Percentiles rank a stretch among this genome's conserved stretches.
These are phyloP conservation scores for Tylochromis polylepis DNA, from an alignment of 2,113 vertebrate species.

Conservation along the genomic window DNA sequence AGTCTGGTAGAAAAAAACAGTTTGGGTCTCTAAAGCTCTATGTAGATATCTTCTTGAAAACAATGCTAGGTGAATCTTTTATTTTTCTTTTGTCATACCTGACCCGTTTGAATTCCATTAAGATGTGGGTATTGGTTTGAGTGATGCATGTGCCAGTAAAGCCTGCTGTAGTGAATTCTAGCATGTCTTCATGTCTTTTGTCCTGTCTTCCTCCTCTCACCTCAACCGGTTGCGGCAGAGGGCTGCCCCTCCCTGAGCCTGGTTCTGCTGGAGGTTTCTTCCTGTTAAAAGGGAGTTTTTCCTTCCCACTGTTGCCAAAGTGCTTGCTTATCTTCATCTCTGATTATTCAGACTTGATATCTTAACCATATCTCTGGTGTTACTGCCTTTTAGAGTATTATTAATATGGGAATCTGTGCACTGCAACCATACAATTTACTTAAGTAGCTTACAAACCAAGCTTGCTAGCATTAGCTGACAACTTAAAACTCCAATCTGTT, in stretches of 20 bases:
- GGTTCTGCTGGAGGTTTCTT: background rate
- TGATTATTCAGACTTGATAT: background rate
- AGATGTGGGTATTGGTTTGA: background rate
- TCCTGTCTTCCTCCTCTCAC: background rate
- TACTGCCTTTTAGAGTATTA: background rate
- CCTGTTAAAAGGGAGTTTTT: background rate
- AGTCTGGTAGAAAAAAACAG: background rate
- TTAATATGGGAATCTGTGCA: background rate
- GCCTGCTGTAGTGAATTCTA: background rate
- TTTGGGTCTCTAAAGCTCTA: background rate
- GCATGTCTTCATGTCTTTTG: background rate
- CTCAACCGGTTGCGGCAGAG: fast-evolving
- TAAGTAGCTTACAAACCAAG: background rate
- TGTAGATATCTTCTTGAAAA: background rate
- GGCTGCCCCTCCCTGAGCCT: background rate
- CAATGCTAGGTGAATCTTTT: background rate
- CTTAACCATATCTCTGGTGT: background rate
- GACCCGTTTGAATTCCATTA: background rate
- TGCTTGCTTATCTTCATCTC: background rate
- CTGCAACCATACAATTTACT: background rate
- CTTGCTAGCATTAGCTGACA: background rate
- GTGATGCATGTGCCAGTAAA: background rate
- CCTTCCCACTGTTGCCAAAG: background rate
- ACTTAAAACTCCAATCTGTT: background rate
- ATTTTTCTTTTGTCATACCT: background rate